These are phyloP conservation scores for Drosophila dunni DNA, from an alignment of 1,140 invertebrate species.

Conservation along the genomic window DNA sequence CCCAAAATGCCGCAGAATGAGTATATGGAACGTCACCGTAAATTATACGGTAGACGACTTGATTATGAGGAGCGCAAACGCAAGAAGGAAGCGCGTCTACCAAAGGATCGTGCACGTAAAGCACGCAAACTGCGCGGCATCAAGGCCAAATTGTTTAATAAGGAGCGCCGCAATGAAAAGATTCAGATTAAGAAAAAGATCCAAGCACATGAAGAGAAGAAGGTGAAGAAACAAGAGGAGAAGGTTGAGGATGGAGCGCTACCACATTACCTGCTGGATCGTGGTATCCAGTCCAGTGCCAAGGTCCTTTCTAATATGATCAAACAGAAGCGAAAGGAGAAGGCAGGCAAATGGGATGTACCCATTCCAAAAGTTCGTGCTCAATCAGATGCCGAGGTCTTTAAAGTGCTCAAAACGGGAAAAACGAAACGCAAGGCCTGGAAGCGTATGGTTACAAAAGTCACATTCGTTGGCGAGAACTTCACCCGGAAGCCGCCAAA, in stretches of 20 bases:
- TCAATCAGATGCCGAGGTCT: conserved; percentile 99
- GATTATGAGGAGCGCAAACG: conserved; percentile 99
- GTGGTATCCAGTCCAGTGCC: conserved; percentile 96
- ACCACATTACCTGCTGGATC: conserved; percentile 98
- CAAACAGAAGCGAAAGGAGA: conserved; percentile 99
- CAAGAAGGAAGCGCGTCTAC: conserved; percentile 96
- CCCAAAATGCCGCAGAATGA: conserved; percentile 98
- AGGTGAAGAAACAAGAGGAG: conserved; percentile 94
- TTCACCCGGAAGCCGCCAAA: conserved; percentile 99
- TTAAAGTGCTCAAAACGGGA: conserved; percentile 97
- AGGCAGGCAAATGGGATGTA: conserved; percentile 99
- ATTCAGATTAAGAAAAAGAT: conserved; percentile 99
- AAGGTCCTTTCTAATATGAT: conserved; percentile 99
- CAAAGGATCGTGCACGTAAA: conserved; percentile 94
- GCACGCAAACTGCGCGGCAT: conserved; percentile 97
- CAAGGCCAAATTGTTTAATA: conserved; percentile 99
- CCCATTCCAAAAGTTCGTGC: conserved; percentile 99
- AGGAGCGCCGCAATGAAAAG: conserved; percentile 98
- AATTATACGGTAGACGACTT: conserved; percentile 96
- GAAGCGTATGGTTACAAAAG: conserved; percentile 99
- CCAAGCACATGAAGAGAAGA: conserved; percentile 95
- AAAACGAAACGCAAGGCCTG: conserved; percentile 98
- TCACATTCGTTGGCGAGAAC: conserved; percentile 98
- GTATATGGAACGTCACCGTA: conserved; percentile 98
- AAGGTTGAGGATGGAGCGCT: conserved; percentile 95